Base-by-base conservation (phyloP, 1,140 invertebrate genomes). In the Hyles euphorbiae region DNA sequence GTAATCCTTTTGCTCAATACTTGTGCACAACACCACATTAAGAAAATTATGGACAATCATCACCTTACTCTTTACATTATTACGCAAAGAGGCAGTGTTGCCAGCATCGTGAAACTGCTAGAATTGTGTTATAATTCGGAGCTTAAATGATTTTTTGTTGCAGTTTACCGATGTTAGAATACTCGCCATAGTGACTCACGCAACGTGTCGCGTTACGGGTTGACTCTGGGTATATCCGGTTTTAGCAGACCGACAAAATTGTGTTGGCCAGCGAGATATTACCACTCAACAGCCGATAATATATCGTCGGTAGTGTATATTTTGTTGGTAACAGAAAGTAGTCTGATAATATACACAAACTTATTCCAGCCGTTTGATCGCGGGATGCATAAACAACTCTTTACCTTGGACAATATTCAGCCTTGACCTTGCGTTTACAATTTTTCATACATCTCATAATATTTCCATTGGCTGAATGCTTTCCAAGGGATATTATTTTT, bases 331-430 rank as follows among this genome's bases (percentile, higher is more conserved):
- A 11, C 54, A 11, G 45, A 48, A 44, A 11, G 45, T 34, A 56
- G 2, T 48, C 34, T 47, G 10, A 56, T 48, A 55, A 47, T 34
- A 22, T 55, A 48, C 10, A 36, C 54, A 63, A 59, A 63, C 56
- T 59, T 56, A 61, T 40, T 59, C 61, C 53, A 52, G 58, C 51
- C 59, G 58, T 56, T 60, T 60, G 63, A 65, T 59, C 58, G 50
- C 40, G 60, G 54, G 57, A 53, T 63, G 58, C 55, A 62, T 58
- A 67, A 62, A 67, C 58, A 63, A 54, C 56, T 43, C 60, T 44
- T 54, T 63, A 58, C 60, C 65, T 67, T 60, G 65, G 57, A 57
- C 57, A 56, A 32, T 6, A 34, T 34, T 48, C 36, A 47, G 34
- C 54, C 44, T 56, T 56, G 54, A 33, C 54, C 54, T 56, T 47